Evolutionary conservation across 2,113 vertebrate species (phyloP).

Genomic region (Myrmophylax atrothorax): DNA sequence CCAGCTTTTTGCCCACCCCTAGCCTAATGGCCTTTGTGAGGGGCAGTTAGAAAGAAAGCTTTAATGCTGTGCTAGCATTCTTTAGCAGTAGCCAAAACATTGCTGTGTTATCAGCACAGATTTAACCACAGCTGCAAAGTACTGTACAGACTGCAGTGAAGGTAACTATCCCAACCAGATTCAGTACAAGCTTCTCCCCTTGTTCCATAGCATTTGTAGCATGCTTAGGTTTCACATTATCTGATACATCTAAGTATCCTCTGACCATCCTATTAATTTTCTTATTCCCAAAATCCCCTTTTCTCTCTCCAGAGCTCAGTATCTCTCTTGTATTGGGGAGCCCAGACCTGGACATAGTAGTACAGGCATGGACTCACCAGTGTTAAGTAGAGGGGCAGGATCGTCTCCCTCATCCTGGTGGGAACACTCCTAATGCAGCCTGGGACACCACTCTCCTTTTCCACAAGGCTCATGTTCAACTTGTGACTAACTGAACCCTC

Average conservation of each 20-base stretch:
- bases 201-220: not conserved
- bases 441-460: not conserved
- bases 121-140: not conserved
- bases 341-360: not conserved
- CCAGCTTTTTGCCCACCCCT: not conserved
- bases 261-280: not conserved
- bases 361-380: not conserved
- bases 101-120: not conserved
- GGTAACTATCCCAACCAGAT: not conserved
- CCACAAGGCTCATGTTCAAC: not conserved
- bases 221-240: not conserved
- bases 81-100: not conserved
- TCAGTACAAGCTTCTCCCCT: not conserved
- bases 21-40: not conserved
- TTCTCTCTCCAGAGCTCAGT: not conserved
- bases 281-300: not conserved
- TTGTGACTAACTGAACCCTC: not conserved
- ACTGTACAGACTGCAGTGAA: not conserved
- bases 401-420: not conserved
- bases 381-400: not conserved
- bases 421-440: not conserved
- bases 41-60: not conserved
- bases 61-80: not conserved
- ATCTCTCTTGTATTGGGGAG: not conserved
- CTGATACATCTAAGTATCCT: not conserved